phyloP scores from a whole-genome alignment of 2,797 vertebrate species.

The Acomys russatus region DNA sequence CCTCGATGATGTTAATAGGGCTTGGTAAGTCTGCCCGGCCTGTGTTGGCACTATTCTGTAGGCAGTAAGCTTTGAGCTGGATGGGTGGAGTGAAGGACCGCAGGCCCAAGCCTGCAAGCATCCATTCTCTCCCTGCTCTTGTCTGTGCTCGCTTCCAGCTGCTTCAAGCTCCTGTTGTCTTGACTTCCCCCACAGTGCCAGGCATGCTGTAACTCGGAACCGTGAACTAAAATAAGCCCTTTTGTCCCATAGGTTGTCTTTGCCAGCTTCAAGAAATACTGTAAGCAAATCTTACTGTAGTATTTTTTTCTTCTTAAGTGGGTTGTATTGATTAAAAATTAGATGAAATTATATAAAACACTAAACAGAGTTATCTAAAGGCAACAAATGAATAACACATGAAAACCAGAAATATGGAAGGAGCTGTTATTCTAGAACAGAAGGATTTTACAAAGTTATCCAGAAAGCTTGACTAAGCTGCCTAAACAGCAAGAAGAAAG shows the following conservation, averaged over 20 bases:
- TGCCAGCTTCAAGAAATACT: neutral
- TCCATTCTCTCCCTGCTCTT: neutral
- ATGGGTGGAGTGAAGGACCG: neutral
- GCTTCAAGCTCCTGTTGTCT: neutral
- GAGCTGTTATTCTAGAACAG: neutral
- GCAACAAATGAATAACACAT: neutral
- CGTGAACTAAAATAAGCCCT: neutral
- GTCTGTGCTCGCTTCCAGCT: neutral
- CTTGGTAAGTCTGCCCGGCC: neutral
- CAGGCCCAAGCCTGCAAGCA: neutral
- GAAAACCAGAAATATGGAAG: neutral
- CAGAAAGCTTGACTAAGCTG: neutral
- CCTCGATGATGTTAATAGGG: neutral
- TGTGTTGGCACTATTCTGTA: neutral
- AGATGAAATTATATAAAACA: neutral
- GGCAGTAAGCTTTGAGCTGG: neutral
- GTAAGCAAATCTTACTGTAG: neutral
- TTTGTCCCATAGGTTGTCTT: neutral
- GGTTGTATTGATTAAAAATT: neutral
- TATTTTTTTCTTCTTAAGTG: neutral
- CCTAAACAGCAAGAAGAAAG: slow-evolving; percentile 13
- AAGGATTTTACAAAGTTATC: neutral
- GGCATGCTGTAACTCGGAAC: neutral
- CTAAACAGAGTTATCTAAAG: slow-evolving; percentile 6
- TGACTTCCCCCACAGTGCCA: neutral